Evolutionary conservation across 2,888 invertebrate genomes (phyloP).

Genomic region (Bursaphelenchus okinawaensis): DNA sequence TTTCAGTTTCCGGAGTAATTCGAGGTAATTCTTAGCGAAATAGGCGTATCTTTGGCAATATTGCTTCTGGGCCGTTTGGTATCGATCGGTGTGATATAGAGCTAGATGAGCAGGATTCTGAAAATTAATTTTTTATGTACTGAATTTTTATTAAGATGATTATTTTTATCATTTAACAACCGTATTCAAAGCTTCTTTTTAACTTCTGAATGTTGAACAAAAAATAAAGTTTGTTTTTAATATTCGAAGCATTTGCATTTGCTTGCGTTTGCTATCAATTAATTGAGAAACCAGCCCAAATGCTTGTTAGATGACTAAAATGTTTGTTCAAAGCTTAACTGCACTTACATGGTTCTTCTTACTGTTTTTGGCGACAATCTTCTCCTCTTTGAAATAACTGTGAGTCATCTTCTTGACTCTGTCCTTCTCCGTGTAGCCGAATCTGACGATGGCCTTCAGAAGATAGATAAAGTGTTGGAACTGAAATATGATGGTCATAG

Average conservation of each 20-base stretch:
- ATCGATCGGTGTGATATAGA: not conserved
- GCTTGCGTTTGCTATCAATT: no score
- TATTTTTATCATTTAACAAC: no score
- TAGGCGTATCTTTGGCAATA: constrained; percentile 16
- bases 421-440: constrained; percentile 24
- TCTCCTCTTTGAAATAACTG: constrained; percentile 20
- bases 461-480: constrained; percentile 6
- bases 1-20: constrained; percentile 8
- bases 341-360: constrained; percentile 2
- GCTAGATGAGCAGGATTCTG: not conserved
- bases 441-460: constrained; percentile 4
- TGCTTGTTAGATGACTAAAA: no score
- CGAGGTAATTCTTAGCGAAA: constrained; percentile 21
- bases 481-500: not conserved
- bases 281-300: no score
- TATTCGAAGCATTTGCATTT: no score
- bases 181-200: no score
- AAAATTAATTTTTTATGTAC: not conserved
- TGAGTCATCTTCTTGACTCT: constrained; percentile 15
- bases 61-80: not conserved
- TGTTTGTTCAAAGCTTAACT: not conserved
- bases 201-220: no score
- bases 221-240: no score
- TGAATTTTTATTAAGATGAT: no score
- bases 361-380: constrained; percentile 12